Percentiles rank a stretch among this genome's conserved stretches.
Evolutionary conservation across 2,113 vertebrate genomes (phyloP).

Genomic region (Thalassoma bifasciatum): DNA sequence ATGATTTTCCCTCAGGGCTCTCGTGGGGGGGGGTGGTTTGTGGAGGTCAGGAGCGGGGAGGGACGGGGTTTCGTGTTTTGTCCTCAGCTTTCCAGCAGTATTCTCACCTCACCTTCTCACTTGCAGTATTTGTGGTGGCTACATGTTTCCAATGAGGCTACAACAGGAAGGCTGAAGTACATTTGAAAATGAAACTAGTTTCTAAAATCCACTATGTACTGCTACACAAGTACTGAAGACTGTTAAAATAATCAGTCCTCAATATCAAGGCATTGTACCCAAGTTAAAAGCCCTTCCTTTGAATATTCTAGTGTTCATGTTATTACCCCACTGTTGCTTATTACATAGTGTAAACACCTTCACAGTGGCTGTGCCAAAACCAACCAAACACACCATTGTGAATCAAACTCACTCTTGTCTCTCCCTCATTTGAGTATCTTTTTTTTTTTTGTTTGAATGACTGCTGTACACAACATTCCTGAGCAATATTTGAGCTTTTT

Average conservation of each 20-base stretch:
- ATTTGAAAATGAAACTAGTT: conserved; percentile 20
- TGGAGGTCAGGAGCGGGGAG: conserved; percentile 33
- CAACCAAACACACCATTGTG: conserved; percentile 35
- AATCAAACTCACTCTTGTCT: conserved; percentile 37
- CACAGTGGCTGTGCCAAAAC: conserved; percentile 63
- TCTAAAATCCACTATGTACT: conserved; percentile 55
- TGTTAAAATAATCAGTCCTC: conserved; percentile 71
- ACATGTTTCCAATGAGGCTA: conserved; percentile 50
- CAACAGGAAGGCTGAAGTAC: conserved; percentile 14
- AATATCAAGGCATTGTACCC: conserved; percentile 57
- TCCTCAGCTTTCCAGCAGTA: conserved; percentile 49
- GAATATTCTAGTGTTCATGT: conserved; percentile 46
- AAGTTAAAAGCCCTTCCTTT: conserved; percentile 55
- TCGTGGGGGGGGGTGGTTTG: conserved; percentile 34
- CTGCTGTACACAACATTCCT: conserved; percentile 84
- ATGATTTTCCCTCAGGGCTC: conserved; percentile 75
- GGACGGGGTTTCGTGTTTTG: conserved; percentile 34
- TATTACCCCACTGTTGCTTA: conserved; percentile 55
- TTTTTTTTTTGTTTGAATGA: conserved; percentile 57
- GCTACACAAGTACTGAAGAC: conserved; percentile 73
- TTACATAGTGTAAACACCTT: conserved; percentile 67
- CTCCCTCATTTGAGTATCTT: conserved; percentile 40
- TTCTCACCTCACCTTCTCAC: conserved; percentile 61
- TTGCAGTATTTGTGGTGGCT: conserved; percentile 68
- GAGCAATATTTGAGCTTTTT: conserved; percentile 84